These are phyloP conservation scores for Taeniopygia guttata DNA, from an alignment of 2,797 vertebrate species.

Conservation along the genomic window DNA sequence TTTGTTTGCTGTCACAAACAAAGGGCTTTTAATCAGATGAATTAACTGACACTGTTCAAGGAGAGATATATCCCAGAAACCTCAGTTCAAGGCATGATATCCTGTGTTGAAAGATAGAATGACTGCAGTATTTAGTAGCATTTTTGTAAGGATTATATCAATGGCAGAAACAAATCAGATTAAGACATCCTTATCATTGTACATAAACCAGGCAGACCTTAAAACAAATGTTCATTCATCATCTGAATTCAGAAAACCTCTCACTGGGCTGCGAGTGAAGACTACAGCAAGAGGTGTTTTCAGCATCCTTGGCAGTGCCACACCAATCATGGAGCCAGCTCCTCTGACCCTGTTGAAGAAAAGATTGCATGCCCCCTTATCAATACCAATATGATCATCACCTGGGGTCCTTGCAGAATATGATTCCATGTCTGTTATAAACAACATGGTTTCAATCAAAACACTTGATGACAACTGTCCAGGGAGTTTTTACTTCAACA, in stretches of 20 bases:
- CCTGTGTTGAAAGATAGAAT: background rate
- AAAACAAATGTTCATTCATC: background rate
- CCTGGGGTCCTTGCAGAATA: background rate
- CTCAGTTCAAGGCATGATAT: background rate
- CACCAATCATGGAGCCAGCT: background rate
- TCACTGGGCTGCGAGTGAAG: background rate
- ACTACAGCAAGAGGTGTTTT: background rate
- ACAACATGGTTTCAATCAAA: background rate
- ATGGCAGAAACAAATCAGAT: background rate
- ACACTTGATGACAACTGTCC: background rate
- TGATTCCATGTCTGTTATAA: background rate
- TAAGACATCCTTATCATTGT: background rate
- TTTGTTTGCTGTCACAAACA: background rate
- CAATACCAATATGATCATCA: background rate
- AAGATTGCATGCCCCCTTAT: accelerated
- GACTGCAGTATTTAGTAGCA: background rate
- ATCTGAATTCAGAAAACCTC: background rate
- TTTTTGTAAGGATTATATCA: background rate
- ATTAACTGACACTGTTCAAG: background rate
- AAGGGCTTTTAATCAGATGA: background rate
- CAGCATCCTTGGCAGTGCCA: background rate
- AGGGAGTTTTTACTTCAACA: background rate
- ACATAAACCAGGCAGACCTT: background rate
- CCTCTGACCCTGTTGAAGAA: background rate
- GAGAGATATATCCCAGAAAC: background rate